phyloP scores from a whole-genome alignment of 1,140 invertebrate species.

The Drosophila punjabiensis region DNA sequence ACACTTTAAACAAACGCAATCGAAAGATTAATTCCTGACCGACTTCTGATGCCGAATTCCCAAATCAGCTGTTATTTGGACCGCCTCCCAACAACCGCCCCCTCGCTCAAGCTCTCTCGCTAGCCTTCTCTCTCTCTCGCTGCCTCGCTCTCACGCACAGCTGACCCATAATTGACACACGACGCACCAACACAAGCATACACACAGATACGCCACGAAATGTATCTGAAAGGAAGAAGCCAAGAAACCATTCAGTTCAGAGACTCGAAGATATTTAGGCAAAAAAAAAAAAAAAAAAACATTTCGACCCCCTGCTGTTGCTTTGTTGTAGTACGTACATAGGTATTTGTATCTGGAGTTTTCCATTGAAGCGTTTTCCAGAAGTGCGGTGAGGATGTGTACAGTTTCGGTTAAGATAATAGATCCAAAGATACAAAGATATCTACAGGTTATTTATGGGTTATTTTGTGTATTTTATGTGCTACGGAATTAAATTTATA shows the following conservation, averaged over 20 bases:
- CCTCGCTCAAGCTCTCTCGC: slow-evolving; percentile 27
- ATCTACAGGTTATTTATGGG: background rate
- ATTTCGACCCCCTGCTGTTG: slow-evolving; percentile 74
- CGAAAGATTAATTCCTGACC: too few relatives aligned
- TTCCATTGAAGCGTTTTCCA: slow-evolving; percentile 79
- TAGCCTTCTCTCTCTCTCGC: slow-evolving; percentile 24
- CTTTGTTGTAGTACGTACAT: slow-evolving; percentile 55
- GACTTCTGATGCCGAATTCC: too few relatives aligned
- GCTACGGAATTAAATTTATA: too few relatives aligned
- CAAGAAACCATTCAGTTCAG: slow-evolving; percentile 59
- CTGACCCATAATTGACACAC: slow-evolving; percentile 78
- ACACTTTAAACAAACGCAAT: slow-evolving; percentile 14
- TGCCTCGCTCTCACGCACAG: slow-evolving; percentile 69
- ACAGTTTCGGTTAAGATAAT: slow-evolving; percentile 10
- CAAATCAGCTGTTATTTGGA: too few relatives aligned
- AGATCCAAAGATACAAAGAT: background rate
- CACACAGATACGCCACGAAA: slow-evolving; percentile 34
- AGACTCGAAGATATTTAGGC: slow-evolving; percentile 18
- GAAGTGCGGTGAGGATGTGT: slow-evolving; percentile 21
- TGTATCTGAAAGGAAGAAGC: slow-evolving; percentile 39
- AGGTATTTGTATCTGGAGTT: slow-evolving; percentile 58
- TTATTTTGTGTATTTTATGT: background rate
- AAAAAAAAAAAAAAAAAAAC: slow-evolving; percentile 22
- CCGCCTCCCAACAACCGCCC: slow-evolving; percentile 20
- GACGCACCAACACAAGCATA: slow-evolving; percentile 26